Evolutionary conservation across 2,113 vertebrate genomes (phyloP).

Genomic region (Mormoops blainvillei): DNA sequence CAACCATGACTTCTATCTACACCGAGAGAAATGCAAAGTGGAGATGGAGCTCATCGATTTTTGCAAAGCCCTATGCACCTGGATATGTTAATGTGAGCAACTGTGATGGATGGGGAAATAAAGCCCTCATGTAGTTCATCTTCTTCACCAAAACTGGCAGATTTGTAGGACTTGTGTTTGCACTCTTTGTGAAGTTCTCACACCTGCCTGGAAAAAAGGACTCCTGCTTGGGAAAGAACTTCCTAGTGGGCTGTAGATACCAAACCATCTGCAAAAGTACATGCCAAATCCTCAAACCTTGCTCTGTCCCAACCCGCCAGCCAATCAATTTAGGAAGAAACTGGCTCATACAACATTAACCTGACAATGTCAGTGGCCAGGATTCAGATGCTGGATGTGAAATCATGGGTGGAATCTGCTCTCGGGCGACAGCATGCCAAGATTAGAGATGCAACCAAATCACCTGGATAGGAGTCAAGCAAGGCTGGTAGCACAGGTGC

Average conservation of each 20-base stretch:
- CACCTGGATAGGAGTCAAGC: background rate
- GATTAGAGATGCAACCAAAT: background rate
- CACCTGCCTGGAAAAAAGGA: background rate
- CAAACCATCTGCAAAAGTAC: background rate
- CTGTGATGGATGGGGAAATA: background rate
- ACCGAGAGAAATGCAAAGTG: background rate
- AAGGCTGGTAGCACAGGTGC: rapidly evolving
- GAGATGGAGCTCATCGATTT: background rate
- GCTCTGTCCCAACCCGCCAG: background rate
- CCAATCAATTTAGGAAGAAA: slow-evolving; percentile 14
- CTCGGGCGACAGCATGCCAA: background rate
- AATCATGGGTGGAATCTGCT: background rate
- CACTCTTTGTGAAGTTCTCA: background rate
- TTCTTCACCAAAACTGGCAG: background rate
- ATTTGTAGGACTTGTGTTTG: background rate
- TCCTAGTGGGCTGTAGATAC: background rate
- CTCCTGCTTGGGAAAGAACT: background rate
- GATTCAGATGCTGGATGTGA: background rate
- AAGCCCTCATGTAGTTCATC: background rate
- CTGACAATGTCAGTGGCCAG: background rate
- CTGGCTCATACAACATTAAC: background rate
- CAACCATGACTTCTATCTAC: background rate
- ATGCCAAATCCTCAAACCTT: background rate
- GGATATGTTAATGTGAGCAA: background rate
- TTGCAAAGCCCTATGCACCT: background rate